Conservation (phyloP, 92 coral and sea anemone genomes). For the Porites evermanni region DNA sequence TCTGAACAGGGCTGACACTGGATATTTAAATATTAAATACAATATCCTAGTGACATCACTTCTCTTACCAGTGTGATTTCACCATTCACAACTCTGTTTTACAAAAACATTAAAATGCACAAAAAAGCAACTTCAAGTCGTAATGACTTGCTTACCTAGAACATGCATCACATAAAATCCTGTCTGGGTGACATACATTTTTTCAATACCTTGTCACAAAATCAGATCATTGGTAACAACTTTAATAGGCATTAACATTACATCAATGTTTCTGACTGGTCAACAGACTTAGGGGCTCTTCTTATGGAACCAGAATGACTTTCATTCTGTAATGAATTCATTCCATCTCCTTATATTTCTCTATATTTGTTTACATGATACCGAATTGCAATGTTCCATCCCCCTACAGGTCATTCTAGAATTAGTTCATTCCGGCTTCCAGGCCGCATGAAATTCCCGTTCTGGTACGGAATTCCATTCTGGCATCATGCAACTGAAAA, state of each 20-base stretch:
- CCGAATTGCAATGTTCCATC: too few relatives aligned
- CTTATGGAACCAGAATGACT: too few relatives aligned
- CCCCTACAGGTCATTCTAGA: too few relatives aligned
- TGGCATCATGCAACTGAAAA: too few relatives aligned
- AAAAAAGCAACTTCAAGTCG: neutral
- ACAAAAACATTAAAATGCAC: neutral
- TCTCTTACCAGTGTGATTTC: neutral
- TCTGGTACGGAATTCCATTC: too few relatives aligned
- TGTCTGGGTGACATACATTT: neutral
- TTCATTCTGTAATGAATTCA: too few relatives aligned
- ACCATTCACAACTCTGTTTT: neutral
- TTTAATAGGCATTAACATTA: neutral
- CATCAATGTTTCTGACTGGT: neutral
- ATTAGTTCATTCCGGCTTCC: too few relatives aligned
- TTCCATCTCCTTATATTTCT: too few relatives aligned
- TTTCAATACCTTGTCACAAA: neutral
- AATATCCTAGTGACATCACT: neutral
- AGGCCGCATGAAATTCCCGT: too few relatives aligned
- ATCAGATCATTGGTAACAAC: neutral
- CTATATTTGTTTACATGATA: too few relatives aligned
- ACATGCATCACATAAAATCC: neutral
- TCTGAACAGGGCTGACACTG: conserved; percentile 8
- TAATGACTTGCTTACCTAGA: neutral
- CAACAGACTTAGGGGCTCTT: neutral
- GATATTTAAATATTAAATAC: conserved; percentile 36